Evolutionary conservation across 2,888 invertebrate species (phyloP).

Genomic region (Aspidapion aeneum): DNA sequence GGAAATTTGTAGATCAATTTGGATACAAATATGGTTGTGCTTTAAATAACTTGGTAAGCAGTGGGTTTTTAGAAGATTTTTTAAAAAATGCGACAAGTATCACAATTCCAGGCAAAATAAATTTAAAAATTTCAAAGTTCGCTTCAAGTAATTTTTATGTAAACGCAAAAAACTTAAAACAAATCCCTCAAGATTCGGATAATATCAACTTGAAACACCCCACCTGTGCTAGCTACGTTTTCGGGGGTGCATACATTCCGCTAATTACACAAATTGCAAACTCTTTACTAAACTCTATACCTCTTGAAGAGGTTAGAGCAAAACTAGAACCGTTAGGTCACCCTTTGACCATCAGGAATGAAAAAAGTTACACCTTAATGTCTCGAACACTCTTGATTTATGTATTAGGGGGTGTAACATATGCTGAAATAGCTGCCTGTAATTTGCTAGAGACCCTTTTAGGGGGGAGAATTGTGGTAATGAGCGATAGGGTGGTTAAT

Average conservation of each 20-base stretch:
- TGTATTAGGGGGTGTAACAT: conserved; percentile 88
- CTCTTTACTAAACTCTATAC: conserved; percentile 55
- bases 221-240: conserved; percentile 89
- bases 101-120: conserved; percentile 34
- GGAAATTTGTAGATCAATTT: conserved; percentile 81
- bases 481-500: conserved; percentile 74
- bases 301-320: conserved; percentile 53
- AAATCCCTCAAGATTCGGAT: conserved; percentile 64
- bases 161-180: conserved; percentile 67
- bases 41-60: conserved; percentile 72
- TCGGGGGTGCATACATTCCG: conserved; percentile 87
- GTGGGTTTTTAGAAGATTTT: conserved; percentile 60
- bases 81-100: conserved; percentile 23
- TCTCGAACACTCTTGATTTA: conserved; percentile 78
- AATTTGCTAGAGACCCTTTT: conserved; percentile 74
- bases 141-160: conserved; percentile 62
- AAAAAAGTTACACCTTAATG: conserved; percentile 50
- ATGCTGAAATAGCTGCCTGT: conserved; percentile 89
- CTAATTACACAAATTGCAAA: conserved; percentile 60
- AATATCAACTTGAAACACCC: conserved; percentile 62
- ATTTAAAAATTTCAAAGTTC: conserved; percentile 51
- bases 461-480: conserved; percentile 72
- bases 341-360: conserved; percentile 35
- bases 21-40: conserved; percentile 79
- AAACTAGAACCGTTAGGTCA: conserved; percentile 51